Conservation (phyloP, 1,140 invertebrate species). For the Scaptomyza graminum region DNA sequence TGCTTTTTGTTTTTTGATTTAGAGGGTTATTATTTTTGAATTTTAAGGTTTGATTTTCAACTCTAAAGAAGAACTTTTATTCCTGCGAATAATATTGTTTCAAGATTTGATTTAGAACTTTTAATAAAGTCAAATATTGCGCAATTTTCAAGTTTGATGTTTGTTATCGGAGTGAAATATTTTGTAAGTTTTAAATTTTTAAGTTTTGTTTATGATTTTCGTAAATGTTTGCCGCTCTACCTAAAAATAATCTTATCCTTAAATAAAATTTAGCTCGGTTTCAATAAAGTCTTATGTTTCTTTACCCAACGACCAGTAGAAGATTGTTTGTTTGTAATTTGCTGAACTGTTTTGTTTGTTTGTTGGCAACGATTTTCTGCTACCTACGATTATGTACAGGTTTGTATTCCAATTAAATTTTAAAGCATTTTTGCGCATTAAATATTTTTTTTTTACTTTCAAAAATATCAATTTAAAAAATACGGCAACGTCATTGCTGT, state of each 20-base stretch:
- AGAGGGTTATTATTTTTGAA: background rate
- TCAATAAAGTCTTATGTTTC: slow-evolving; percentile 1
- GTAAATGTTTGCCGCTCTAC: slow-evolving; percentile 4
- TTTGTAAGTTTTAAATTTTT: background rate
- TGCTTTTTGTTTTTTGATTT: background rate
- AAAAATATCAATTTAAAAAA: slow-evolving; percentile 58
- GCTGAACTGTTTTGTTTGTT: slow-evolving; percentile 1
- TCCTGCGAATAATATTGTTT: too few species aligned
- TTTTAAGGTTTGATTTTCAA: background rate
- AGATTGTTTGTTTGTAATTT: background rate
- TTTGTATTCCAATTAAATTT: slow-evolving; percentile 15
- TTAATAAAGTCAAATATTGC: too few species aligned
- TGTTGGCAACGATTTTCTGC: slow-evolving; percentile 45
- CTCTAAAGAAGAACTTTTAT: background rate
- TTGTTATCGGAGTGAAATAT: too few species aligned
- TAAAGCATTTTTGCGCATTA: slow-evolving; percentile 66
- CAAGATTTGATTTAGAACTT: too few species aligned
- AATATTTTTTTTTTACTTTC: slow-evolving; percentile 74
- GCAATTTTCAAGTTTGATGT: too few species aligned
- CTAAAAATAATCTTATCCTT: background rate
- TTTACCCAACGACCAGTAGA: slow-evolving; percentile 22
- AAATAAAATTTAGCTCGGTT: background rate
- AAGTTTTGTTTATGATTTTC: slow-evolving; percentile 12
- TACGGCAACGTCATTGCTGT: slow-evolving; percentile 67
- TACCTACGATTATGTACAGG: slow-evolving; percentile 16